phyloP scores from a whole-genome alignment of 2,888 invertebrate genomes.

The Zaprionus lineosus region DNA sequence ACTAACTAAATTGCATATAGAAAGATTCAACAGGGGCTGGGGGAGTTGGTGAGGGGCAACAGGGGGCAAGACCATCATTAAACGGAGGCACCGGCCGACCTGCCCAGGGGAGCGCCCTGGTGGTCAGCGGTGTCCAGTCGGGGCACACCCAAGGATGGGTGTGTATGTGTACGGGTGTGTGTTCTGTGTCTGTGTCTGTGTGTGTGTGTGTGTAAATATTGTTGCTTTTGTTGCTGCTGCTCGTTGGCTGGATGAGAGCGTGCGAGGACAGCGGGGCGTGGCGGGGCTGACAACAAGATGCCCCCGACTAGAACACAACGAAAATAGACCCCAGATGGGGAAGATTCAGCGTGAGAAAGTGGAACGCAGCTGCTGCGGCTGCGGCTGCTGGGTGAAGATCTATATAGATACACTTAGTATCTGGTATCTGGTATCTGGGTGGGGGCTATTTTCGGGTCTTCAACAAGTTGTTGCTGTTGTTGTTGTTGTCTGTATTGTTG shows the following conservation, averaged over 20 bases:
- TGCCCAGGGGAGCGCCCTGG: conserved; percentile 37
- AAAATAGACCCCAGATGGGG: conserved; percentile 72
- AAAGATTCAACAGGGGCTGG: conserved; percentile 52
- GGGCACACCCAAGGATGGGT: too few species aligned
- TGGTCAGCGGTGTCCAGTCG: conserved; percentile 21
- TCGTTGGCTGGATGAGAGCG: conserved; percentile 10
- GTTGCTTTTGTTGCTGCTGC: conserved; percentile 2
- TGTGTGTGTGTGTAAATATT: conserved; percentile 16
- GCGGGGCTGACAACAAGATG: conserved; percentile 18
- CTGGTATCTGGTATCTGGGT: too few species aligned
- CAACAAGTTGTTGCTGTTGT: conserved; percentile 46
- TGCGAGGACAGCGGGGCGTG: neutral
- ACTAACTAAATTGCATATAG: conserved; percentile 68
- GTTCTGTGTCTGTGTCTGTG: conserved; percentile 5
- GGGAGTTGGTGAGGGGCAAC: neutral
- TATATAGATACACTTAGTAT: conserved; percentile 14
- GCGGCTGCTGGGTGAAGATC: conserved; percentile 22
- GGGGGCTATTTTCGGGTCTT: conserved; percentile 66
- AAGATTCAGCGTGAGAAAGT: conserved; percentile 32
- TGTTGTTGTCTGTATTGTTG: conserved; percentile 2
- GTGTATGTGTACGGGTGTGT: too few species aligned
- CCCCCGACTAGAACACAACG: conserved; percentile 29
- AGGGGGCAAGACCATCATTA: conserved; percentile 38
- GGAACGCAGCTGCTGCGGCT: conserved; percentile 56
- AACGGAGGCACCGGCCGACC: conserved; percentile 34